Evolutionary conservation across 2,113 vertebrate genomes (phyloP), one percentile per base, ranked within the genome.

Genomic region (Pterocles orientalis): DNA sequence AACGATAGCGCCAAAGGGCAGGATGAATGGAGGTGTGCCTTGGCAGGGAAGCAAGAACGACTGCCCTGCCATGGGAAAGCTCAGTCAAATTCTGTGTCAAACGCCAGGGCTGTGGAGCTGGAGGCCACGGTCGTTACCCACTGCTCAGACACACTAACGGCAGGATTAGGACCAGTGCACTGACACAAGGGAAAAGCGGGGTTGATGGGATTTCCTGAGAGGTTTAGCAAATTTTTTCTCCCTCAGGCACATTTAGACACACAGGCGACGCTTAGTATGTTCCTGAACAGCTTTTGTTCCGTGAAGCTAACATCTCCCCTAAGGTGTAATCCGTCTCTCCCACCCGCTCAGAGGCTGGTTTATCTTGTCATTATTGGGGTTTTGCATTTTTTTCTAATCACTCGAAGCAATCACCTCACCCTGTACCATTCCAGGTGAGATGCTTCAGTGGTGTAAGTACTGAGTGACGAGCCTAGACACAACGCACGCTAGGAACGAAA

Each of bases 341-440:
- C 47, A 58, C 58, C 68, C 47, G 26, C 58, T 70, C 60, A 56
- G 76, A 94, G 23, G 58, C 60, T 26, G n/a, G 76, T 62, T 88
- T 75, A 88, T 70, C 64, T 81, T 93, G 58, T 66, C 92, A 78
- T 20, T 43, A 60, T n/a, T 26, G 31, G 54, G 47, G 25, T 33
- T 83, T 70, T 92, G 80, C 47, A 54, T 83, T 88, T 92, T 95
- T 88, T 66, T 71, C 86, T 18, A 48, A 88, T 88, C 64, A 78
- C 64, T 86, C 43, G 20, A 68, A 88, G 88, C 45, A 64, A 93
- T 64, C 41, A 68, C 81, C 57, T 43, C 18, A 12, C 57, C 73
- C 83, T 76, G 57, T 58, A 86, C 83, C 88, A 85, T 86, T 89
- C 73, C 91, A 95, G 86, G 86, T 94, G 92, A 96, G 90, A 61